phyloP scores from a whole-genome alignment of 1,140 invertebrate genomes.

The Zaprionus davidi region DNA sequence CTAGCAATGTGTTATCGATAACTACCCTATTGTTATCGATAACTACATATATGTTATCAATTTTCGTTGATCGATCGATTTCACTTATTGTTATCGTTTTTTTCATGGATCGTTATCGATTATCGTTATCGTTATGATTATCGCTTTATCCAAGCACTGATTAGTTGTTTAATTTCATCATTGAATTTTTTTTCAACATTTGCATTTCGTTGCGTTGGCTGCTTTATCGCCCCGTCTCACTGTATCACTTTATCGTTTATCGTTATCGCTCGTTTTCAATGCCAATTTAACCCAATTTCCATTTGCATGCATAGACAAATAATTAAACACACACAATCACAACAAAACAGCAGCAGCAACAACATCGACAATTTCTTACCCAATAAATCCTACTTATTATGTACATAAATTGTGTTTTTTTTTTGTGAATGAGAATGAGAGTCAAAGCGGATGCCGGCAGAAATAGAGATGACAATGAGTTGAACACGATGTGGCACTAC shows the following conservation, averaged over 20 bases:
- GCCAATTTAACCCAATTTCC: conserved; percentile 16
- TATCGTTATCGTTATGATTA: neutral
- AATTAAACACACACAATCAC: neutral
- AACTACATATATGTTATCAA: neutral
- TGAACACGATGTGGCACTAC: neutral
- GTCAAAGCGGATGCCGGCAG: neutral
- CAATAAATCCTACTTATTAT: conserved; percentile 72
- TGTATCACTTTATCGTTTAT: neutral
- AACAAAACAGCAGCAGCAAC: neutral
- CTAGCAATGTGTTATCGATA: neutral
- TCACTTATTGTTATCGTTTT: neutral
- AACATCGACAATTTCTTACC: conserved; percentile 58
- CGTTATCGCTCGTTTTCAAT: conserved; percentile 12
- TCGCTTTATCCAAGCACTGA: conserved; percentile 63
- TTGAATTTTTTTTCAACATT: conserved; percentile 31
- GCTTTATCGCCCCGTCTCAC: neutral
- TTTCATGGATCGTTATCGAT: too few species aligned
- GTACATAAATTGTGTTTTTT: conserved; percentile 56
- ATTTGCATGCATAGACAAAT: conserved; percentile 11
- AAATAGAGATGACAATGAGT: neutral
- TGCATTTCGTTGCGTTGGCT: neutral
- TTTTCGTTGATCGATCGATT: neutral
- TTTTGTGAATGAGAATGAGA: neutral
- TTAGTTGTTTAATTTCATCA: conserved; percentile 71
- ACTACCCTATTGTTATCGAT: too few species aligned